Evolutionary conservation across 1,140 invertebrate species (phyloP).

Genomic region (Nebria ingens): DNA sequence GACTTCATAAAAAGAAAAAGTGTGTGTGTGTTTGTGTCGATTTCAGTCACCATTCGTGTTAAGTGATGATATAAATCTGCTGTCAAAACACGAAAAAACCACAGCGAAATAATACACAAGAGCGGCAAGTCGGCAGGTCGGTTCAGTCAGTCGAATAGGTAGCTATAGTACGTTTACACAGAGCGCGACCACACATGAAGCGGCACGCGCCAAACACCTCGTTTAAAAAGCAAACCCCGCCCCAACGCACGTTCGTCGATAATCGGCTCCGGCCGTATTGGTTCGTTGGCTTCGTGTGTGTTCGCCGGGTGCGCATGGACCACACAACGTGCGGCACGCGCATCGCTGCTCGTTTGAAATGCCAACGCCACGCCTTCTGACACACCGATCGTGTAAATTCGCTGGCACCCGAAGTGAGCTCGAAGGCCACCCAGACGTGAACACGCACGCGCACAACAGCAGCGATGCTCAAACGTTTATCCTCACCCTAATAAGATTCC

Average conservation of each 20-base stretch:
- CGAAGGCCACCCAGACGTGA: conserved; percentile 28
- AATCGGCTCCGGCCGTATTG: not conserved
- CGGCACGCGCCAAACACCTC: not conserved
- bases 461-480: not conserved
- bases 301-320: conserved; percentile 8
- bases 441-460: conserved; percentile 27
- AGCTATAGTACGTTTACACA: not conserved
- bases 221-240: not conserved
- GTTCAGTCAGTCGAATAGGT: no score
- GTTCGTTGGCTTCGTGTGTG: not conserved
- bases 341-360: conserved; percentile 17
- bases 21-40: no score
- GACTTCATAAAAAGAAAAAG: no score
- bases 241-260: not conserved
- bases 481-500: conserved; percentile 37
- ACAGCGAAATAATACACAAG: no score
- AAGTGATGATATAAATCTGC: not conserved
- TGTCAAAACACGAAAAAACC: not conserved
- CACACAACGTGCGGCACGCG: conserved; percentile 13
- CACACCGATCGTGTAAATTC: conserved; percentile 26
- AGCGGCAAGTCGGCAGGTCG: no score
- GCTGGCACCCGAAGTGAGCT: conserved; percentile 35
- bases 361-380: conserved; percentile 21
- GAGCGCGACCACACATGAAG: conserved; percentile 5
- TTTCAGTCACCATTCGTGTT: no score